A percentile compares a stretch with the other conserved stretches of the same genome.
Conservation (phyloP, 2,888 invertebrate species). For the Nesidiocoris tenuis region DNA sequence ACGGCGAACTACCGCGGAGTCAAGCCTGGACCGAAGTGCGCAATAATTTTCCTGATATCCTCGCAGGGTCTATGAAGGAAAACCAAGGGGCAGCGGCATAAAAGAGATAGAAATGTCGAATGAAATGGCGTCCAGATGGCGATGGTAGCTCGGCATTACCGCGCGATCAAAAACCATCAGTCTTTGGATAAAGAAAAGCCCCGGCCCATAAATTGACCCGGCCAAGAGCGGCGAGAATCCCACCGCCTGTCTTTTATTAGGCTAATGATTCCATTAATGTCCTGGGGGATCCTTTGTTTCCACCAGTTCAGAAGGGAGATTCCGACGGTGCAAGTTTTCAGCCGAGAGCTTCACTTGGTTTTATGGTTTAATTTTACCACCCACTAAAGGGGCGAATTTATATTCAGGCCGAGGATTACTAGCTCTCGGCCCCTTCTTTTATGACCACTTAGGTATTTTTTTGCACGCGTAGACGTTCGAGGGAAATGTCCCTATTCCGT, state of each 20-base stretch:
- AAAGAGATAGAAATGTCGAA: neutral
- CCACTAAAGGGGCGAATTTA: conserved; percentile 36
- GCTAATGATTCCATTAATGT: conserved; percentile 39
- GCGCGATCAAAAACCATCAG: neutral
- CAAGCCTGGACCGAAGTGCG: no score
- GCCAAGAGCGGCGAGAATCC: neutral
- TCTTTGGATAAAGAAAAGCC: neutral
- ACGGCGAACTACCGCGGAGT: no score
- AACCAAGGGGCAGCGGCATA: neutral
- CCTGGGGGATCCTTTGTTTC: conserved; percentile 6
- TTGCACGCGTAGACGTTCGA: neutral
- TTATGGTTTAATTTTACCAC: conserved; percentile 40
- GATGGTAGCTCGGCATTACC: neutral
- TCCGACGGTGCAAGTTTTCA: conserved; percentile 10
- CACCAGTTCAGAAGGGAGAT: conserved; percentile 14
- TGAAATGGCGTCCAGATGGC: neutral
- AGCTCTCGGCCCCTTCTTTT: conserved; percentile 31
- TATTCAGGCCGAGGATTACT: conserved; percentile 39
- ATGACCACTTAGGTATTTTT: conserved; percentile 38
- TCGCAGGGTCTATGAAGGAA: no score
- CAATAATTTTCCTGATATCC: no score
- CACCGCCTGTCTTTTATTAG: conserved; percentile 24
- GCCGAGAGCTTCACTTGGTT: conserved; percentile 29
- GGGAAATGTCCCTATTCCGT: neutral
- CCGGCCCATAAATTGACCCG: neutral